phyloP scores from a whole-genome alignment of 2,797 vertebrate species.

The Crenuchus spilurus region DNA sequence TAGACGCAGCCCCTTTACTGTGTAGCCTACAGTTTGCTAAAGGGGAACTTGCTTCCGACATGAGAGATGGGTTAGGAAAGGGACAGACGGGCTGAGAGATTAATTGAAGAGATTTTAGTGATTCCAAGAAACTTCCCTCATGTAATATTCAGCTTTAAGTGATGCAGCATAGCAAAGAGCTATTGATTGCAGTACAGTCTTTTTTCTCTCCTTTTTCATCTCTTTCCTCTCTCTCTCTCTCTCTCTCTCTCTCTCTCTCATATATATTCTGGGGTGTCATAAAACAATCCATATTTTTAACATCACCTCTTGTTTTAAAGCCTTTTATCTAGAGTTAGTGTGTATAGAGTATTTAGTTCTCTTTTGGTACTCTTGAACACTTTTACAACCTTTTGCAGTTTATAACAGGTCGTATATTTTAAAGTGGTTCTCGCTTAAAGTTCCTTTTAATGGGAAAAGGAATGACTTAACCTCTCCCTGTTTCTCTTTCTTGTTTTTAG shows the following conservation, averaged over 20 bases:
- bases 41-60: slow-evolving; percentile 46
- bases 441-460: neutral
- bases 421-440: neutral
- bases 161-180: slow-evolving; percentile 55
- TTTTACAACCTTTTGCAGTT: neutral
- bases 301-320: slow-evolving; percentile 4
- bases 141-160: slow-evolving; percentile 62
- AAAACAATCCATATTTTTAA: slow-evolving; percentile 9
- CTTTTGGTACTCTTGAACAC: slow-evolving; percentile 61
- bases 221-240: slow-evolving; percentile 26
- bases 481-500: slow-evolving; percentile 67
- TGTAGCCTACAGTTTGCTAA: slow-evolving; percentile 41
- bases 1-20: slow-evolving; percentile 26
- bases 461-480: neutral
- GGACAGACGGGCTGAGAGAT: slow-evolving; percentile 44
- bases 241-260: neutral
- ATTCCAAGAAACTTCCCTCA: slow-evolving; percentile 62
- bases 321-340: neutral
- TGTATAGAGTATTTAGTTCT: slow-evolving; percentile 53
- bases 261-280: neutral
- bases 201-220: slow-evolving; percentile 11
- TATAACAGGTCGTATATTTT: neutral
- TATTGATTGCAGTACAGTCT: slow-evolving; percentile 58
- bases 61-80: slow-evolving; percentile 34
- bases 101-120: slow-evolving; percentile 44